Evolutionary conservation across 2,888 invertebrate genomes (phyloP), one percentile per base, ranked within the genome.

Genomic region (Tetragonula carbonaria): DNA sequence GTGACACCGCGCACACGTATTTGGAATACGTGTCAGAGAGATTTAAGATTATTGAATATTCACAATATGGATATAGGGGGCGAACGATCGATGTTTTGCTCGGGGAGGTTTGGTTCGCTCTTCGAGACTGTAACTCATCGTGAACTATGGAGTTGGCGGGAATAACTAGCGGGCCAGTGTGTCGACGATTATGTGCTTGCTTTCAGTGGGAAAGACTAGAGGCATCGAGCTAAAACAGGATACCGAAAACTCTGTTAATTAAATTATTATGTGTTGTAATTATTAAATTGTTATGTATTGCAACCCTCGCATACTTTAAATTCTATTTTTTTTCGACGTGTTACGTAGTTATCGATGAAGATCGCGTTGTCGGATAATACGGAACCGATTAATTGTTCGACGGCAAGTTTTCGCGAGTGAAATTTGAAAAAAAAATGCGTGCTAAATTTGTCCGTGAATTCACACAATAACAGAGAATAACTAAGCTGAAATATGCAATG

Each of bases 91-190:
- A 68, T 62, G 18, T 16, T n/a, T n/a, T 45, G 51, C 68, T 38
- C 45, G 33, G 21, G 45, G 2, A 1, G 14, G 72, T 28, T 53
- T 13, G 53, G 28, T 53, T 77, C 68, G 28, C 23, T 68, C 45
- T 62, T 62, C n/a, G 38, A 4, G 59, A 38, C 77, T 23, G 50
- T 76, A 76, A 62, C 62, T 77, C 68, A 76, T 23, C 57, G 21
- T 76, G 62, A 76, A 79, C 77, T 68, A 77, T 77, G 62, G 76
- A 79, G 67, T 68, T 68, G 14, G 62, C 28, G 53, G 38, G 65
- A 74, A 50, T 53, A 76, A 79, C 77, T 62, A 68, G 21, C 45
- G 21, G 8, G n/a, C n/a, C 38, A 18, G 66, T 53, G 50, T 55
- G 33, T 66, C 38, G 51, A 77, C 53, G 51, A 77, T 62, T 59